These are phyloP conservation scores for Chymomyza costata DNA, from an alignment of 1,140 invertebrate species.

Conservation along the genomic window DNA sequence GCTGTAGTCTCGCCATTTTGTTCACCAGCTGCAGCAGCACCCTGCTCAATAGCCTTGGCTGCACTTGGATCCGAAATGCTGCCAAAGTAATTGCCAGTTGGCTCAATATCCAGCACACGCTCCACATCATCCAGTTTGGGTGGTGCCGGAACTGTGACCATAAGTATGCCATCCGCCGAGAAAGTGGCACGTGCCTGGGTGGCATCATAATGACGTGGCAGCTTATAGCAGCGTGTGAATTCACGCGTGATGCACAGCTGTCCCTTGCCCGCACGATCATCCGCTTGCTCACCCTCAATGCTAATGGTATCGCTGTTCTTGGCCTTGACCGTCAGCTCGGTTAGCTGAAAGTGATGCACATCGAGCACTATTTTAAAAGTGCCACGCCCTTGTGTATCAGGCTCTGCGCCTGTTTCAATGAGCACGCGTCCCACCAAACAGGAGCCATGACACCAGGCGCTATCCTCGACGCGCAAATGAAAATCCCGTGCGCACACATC, in stretches of 20 bases:
- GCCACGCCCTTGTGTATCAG: slow-evolving; percentile 56
- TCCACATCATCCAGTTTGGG: slow-evolving; percentile 69
- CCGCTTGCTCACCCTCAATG: slow-evolving; percentile 58
- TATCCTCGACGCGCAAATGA: slow-evolving; percentile 56
- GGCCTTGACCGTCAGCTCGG: slow-evolving; percentile 60
- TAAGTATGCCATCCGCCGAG: slow-evolving; percentile 67
- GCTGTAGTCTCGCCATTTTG: slow-evolving; percentile 44
- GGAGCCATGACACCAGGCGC: slow-evolving; percentile 66
- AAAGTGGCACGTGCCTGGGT: slow-evolving; percentile 64
- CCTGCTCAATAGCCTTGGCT: slow-evolving; percentile 56
- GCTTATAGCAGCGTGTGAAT: slow-evolving; percentile 63
- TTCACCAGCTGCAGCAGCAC: slow-evolving; percentile 3
- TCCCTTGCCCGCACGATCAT: slow-evolving; percentile 56
- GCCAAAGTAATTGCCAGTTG: slow-evolving; percentile 66
- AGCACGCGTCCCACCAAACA: slow-evolving; percentile 59
- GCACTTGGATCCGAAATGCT: slow-evolving; percentile 55
- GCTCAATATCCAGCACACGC: slow-evolving; percentile 61
- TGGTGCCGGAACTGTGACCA: slow-evolving; percentile 69
- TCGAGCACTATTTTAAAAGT: slow-evolving; percentile 69
- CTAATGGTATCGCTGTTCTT: slow-evolving; percentile 63
- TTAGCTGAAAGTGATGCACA: slow-evolving; percentile 63
- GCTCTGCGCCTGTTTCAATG: slow-evolving; percentile 61
- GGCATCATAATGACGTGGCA: slow-evolving; percentile 66
- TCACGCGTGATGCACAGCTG: slow-evolving; percentile 63
- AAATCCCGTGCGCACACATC: slow-evolving; percentile 65